Conservation (phyloP, 2,113 vertebrate species). For the Leuciscus idus region DNA sequence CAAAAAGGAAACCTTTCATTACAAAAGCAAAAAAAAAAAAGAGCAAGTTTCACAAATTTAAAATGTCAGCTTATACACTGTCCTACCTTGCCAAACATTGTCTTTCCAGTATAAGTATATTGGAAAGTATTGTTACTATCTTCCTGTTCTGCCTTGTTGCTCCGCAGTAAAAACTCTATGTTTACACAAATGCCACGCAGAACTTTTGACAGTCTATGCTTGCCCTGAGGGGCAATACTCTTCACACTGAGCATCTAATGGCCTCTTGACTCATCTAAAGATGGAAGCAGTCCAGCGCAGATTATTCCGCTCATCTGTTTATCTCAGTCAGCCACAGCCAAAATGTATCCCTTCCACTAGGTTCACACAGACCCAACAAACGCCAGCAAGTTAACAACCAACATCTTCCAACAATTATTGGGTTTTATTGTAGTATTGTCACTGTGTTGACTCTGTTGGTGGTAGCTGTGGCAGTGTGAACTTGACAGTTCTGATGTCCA, state of each 20-base stretch:
- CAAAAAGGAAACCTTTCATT: no score
- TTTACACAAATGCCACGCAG: constrained; percentile 10
- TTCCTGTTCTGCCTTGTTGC: not conserved
- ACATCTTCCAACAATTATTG: not conserved
- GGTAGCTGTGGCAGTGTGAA: not conserved
- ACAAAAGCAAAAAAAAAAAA: not conserved
- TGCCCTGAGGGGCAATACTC: constrained; percentile 30
- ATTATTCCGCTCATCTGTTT: constrained; percentile 47
- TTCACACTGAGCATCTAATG: constrained; percentile 52
- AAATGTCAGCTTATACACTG: not conserved
- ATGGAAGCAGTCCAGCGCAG: constrained; percentile 49
- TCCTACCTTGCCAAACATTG: not conserved
- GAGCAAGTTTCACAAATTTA: not conserved
- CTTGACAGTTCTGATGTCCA: constrained; percentile 1
- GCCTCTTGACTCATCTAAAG: constrained; percentile 52
- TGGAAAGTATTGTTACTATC: not conserved
- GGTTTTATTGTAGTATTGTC: not conserved
- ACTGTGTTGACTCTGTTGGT: not conserved
- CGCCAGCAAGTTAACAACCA: not conserved
- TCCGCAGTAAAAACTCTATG: not conserved
- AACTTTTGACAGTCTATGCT: constrained; percentile 33
- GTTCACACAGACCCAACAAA: constrained; percentile 3
- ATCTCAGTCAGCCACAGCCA: constrained; percentile 37
- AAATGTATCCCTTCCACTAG: not conserved
- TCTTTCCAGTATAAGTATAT: no score